These are phyloP conservation scores for Dryadula phaetusa DNA, from an alignment of 2,888 invertebrate genomes.

Conservation along the genomic window DNA sequence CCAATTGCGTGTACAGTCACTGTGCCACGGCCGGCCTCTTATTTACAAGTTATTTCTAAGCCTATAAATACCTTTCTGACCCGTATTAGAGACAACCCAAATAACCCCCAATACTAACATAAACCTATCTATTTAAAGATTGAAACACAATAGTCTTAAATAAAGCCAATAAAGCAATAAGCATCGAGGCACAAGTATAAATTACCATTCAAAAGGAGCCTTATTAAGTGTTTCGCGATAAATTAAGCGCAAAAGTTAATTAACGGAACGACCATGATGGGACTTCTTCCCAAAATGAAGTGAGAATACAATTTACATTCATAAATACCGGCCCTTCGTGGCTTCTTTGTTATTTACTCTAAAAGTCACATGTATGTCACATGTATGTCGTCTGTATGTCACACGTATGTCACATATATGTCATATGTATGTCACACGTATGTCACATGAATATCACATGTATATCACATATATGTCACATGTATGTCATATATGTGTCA, in stretches of 20 bases:
- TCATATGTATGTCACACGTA: too few species aligned
- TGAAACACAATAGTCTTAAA: not conserved
- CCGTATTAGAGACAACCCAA: too few species aligned
- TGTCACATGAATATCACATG: too few species aligned
- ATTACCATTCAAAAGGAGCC: conserved; percentile 40
- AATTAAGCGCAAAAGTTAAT: conserved; percentile 45
- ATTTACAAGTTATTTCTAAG: too few species aligned
- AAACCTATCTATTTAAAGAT: not conserved
- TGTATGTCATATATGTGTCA: too few species aligned
- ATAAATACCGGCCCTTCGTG: conserved; percentile 26
- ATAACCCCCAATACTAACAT: too few species aligned
- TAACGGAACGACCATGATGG: conserved; percentile 44
- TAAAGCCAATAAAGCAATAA: conserved; percentile 15
- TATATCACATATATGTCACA: too few species aligned
- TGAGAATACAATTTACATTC: conserved; percentile 41
- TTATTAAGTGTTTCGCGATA: conserved; percentile 44
- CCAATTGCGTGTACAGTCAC: too few species aligned
- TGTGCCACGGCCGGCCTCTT: too few species aligned
- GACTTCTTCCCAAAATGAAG: conserved; percentile 35
- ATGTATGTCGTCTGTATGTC: too few species aligned
- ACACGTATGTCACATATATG: too few species aligned
- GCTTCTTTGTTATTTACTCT: conserved; percentile 28
- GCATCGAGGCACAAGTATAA: conserved; percentile 36
- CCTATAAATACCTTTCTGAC: too few species aligned
- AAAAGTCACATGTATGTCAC: not conserved